Evolutionary conservation across 2,888 invertebrate genomes (phyloP).

Genomic region (Dynastes tityus): DNA sequence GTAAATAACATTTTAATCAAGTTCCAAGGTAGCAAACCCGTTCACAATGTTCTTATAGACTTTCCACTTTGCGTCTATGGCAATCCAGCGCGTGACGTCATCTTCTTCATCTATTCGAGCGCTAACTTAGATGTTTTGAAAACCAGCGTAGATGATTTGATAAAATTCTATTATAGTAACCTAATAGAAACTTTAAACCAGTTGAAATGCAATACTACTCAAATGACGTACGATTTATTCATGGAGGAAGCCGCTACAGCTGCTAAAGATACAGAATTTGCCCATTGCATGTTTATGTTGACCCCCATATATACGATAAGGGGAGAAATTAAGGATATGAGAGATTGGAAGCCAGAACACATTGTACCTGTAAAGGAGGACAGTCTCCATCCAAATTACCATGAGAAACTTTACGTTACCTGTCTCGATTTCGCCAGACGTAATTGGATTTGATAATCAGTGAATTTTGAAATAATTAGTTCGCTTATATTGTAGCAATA

Average conservation of each 20-base stretch:
- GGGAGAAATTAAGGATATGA: conserved; percentile 64
- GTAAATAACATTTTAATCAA: conserved; percentile 75
- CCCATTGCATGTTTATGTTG: conserved; percentile 69
- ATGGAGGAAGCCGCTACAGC: conserved; percentile 65
- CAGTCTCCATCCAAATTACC: conserved; percentile 24
- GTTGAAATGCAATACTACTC: conserved; percentile 59
- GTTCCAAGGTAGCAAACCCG: conserved; percentile 59
- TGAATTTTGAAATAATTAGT: conserved; percentile 66
- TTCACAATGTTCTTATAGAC: conserved; percentile 72
- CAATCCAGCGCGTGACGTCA: conserved; percentile 72
- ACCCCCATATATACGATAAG: conserved; percentile 67
- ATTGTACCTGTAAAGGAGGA: conserved; percentile 9
- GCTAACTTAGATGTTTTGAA: conserved; percentile 66
- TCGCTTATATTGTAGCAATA: neutral
- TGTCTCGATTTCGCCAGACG: conserved; percentile 23
- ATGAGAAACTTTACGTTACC: conserved; percentile 11
- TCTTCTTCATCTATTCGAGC: conserved; percentile 73
- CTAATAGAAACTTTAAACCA: conserved; percentile 62
- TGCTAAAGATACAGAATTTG: conserved; percentile 65
- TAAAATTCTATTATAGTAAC: conserved; percentile 69
- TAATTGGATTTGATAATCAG: conserved; percentile 63
- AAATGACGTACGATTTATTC: conserved; percentile 67
- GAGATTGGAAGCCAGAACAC: conserved; percentile 62
- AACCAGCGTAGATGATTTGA: conserved; percentile 68
- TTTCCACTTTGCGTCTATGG: conserved; percentile 73